Conservation (phyloP, 2,888 invertebrate genomes). For the Xestia c-nigrum region DNA sequence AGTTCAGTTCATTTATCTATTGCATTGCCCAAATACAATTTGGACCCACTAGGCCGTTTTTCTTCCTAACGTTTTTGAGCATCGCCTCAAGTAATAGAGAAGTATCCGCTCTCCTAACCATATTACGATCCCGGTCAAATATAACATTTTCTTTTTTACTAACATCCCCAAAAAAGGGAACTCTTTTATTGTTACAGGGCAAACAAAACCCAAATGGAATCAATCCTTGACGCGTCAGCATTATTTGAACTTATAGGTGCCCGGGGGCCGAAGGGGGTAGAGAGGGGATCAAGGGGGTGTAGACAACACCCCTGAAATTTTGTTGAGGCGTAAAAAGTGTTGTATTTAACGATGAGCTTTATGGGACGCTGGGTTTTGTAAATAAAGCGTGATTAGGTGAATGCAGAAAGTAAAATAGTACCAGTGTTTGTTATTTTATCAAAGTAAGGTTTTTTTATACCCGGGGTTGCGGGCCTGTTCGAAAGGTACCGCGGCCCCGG, state of each 20-base stretch:
- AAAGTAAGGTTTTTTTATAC: not conserved
- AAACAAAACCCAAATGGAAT: slow-evolving; percentile 60
- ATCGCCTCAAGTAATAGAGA: slow-evolving; percentile 26
- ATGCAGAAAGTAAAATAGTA: not conserved
- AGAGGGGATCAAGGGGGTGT: slow-evolving; percentile 24
- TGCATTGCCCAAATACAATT: not conserved
- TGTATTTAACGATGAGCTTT: slow-evolving; percentile 56
- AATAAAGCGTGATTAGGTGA: slow-evolving; percentile 37
- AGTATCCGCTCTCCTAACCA: slow-evolving; percentile 36
- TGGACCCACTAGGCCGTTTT: not conserved
- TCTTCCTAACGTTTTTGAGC: not conserved
- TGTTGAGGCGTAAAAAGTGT: slow-evolving; percentile 42
- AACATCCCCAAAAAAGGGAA: slow-evolving; percentile 34
- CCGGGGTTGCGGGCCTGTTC: no score
- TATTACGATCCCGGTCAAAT: slow-evolving; percentile 36
- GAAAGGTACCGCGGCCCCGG: no score
- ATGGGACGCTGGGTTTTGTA: slow-evolving; percentile 38
- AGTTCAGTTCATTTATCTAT: not conserved
- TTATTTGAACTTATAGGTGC: slow-evolving; percentile 59
- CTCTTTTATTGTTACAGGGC: slow-evolving; percentile 49
- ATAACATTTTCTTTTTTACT: slow-evolving; percentile 39
- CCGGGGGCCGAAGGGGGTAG: slow-evolving; percentile 16
- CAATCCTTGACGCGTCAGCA: slow-evolving; percentile 58
- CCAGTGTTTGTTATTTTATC: not conserved
- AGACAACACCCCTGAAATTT: slow-evolving; percentile 47